A percentile compares a stretch with the other conserved stretches of the same genome.
These are phyloP conservation scores for Chiloscyllium punctatum DNA, from an alignment of 2,797 vertebrate genomes.

Conservation along the genomic window DNA sequence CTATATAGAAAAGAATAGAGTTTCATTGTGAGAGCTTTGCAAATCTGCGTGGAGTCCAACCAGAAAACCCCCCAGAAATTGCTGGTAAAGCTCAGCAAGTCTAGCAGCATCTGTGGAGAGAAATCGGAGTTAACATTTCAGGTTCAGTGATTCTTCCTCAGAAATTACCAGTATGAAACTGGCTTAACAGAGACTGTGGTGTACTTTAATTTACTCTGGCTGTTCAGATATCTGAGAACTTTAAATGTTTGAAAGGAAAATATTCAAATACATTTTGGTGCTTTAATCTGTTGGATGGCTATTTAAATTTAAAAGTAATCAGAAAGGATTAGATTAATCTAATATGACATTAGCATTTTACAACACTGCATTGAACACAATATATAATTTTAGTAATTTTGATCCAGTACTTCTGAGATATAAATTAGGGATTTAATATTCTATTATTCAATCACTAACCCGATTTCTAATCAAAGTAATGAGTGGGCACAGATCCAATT, in stretches of 20 bases:
- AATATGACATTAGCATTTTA: neutral
- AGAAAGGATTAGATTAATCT: constrained; percentile 12
- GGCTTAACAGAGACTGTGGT: neutral
- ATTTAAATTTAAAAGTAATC: constrained; percentile 10
- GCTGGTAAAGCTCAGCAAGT: too few relatives aligned
- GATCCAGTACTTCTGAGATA: neutral
- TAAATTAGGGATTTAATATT: constrained; percentile 10
- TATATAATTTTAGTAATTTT: neutral
- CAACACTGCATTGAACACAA: neutral
- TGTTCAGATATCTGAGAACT: neutral
- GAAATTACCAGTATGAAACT: neutral
- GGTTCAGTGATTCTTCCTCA: too few relatives aligned
- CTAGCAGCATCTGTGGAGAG: too few relatives aligned
- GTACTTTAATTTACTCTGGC: neutral
- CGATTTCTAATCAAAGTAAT: constrained; percentile 2
- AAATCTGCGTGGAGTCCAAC: neutral
- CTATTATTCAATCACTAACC: neutral
- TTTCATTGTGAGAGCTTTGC: neutral
- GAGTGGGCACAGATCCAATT: neutral
- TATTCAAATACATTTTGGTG: constrained; percentile 15
- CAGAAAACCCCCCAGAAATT: too few relatives aligned
- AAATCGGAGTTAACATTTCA: too few relatives aligned
- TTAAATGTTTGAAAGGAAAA: neutral
- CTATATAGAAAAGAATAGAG: neutral
- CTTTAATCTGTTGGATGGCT: neutral